Percentiles rank a stretch among this genome's conserved stretches.
phyloP scores from a whole-genome alignment of 2,113 vertebrate species.

The Ctenodactylus gundi region DNA sequence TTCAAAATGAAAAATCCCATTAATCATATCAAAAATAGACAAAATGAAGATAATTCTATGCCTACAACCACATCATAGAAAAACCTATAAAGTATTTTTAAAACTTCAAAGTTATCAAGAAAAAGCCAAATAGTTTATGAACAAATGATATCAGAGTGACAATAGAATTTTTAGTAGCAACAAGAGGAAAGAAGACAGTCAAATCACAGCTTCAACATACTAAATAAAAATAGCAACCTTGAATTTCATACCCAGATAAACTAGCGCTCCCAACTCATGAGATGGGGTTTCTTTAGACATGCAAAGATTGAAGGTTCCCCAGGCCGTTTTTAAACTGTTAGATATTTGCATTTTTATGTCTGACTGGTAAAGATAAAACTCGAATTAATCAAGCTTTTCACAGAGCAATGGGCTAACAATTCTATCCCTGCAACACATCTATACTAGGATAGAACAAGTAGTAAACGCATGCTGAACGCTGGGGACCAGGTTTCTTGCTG shows the following conservation, averaged over 20 bases:
- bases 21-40: constrained; percentile 28
- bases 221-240: not conserved
- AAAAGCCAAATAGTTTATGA: constrained; percentile 30
- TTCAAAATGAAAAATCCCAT: constrained; percentile 22
- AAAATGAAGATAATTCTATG: constrained; percentile 13
- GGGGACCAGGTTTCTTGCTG: not conserved
- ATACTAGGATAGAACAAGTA: not conserved
- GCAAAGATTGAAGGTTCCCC: not conserved
- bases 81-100: not conserved
- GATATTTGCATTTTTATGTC: not conserved
- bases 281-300: not conserved
- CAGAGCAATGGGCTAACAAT: not conserved
- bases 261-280: not conserved
- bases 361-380: not conserved
- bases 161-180: constrained; percentile 10
- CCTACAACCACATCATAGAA: not conserved
- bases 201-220: not conserved
- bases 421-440: not conserved
- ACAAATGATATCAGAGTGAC: not conserved
- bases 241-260: constrained; percentile 65
- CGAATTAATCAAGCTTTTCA: constrained; percentile 8
- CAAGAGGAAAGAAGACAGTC: not conserved
- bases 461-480: not conserved
- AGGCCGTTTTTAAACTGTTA: not conserved
- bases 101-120: not conserved